Evolutionary conservation across 2,113 vertebrate genomes (phyloP).

Genomic region (Boulengeromyrus knoepffleri): DNA sequence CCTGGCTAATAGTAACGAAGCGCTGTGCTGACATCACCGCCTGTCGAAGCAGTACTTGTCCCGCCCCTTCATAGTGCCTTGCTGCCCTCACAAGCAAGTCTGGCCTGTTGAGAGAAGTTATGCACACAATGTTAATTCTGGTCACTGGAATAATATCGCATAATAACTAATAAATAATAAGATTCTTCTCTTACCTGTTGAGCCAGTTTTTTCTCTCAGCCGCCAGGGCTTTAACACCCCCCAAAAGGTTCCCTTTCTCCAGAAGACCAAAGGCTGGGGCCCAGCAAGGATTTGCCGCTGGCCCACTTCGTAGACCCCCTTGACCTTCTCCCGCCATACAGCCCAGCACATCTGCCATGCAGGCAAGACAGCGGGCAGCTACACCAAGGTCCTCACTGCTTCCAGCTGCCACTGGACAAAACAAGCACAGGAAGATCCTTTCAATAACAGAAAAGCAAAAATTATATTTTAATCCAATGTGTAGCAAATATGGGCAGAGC

Average conservation of each 20-base stretch:
- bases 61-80: constrained; percentile 86
- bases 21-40: constrained; percentile 80
- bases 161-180: not conserved
- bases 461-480: not conserved
- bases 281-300: constrained; percentile 84
- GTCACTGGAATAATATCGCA: not conserved
- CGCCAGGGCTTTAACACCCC: constrained; percentile 66
- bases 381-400: constrained; percentile 54
- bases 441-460: not conserved
- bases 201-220: constrained; percentile 74
- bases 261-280: constrained; percentile 60
- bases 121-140: not conserved
- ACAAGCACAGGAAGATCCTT: not conserved
- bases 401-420: constrained; percentile 63
- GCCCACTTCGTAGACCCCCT: constrained; percentile 84
- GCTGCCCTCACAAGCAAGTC: constrained; percentile 81
- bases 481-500: not conserved
- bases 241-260: constrained; percentile 63
- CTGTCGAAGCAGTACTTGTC: constrained; percentile 78
- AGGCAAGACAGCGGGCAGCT: constrained; percentile 75
- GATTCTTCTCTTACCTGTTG: constrained; percentile 60
- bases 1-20: constrained; percentile 60
- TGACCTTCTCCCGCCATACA: constrained; percentile 70
- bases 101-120: constrained; percentile 55
- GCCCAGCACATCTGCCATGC: constrained; percentile 80